Evolutionary conservation across 1,140 invertebrate genomes (phyloP), one percentile per base, ranked within the genome.

Genomic region (Camponotus pennsylvanicus): DNA sequence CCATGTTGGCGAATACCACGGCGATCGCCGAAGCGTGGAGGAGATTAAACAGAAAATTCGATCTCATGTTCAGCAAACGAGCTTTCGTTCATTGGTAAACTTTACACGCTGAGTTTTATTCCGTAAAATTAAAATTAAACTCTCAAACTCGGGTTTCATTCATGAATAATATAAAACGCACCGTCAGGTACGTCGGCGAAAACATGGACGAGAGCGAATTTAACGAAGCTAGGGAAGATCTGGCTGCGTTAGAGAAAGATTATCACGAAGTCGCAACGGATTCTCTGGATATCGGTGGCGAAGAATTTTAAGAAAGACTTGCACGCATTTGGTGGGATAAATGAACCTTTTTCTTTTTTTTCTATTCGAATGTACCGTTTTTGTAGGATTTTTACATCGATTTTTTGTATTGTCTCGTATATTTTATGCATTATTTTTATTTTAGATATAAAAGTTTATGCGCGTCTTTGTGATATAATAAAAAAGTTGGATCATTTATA

Each of bases 1-100:
- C 98, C 94, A 98, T 98, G 97, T 94, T 98, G 93, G 97, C 96
- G 61, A 98, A 98, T 92, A 98, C 98, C 0, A 98, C 98, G 0
- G 97, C 97, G 45, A 98, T 98, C 91, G 97, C 97, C 13, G 98
- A 99, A 92, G 98, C 98, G 37, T 98, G 97, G 97, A 97, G 97
- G 55, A 96, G 97, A 42, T 85, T 97, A 4, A 96, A 97, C 85
- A 93, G 94, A 63, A 97, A 97, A 91, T 96, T 96, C 88, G 96
- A 96, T 91, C 89, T 96, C n/a, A 96, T 96, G 96, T 96, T 96
- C 85, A 91, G 94, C 8, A 96, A 96, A 91, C 91, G 96, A 32
- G 96, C 96, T 27, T 96, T 96, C 86, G 96, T 96, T 61, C 96
- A 96, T 85, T 96, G 96, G 96, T 96, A 95, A 91, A 61, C 11